Conservation (phyloP, 2,113 vertebrate genomes). For the Nematolebias whitei region DNA sequence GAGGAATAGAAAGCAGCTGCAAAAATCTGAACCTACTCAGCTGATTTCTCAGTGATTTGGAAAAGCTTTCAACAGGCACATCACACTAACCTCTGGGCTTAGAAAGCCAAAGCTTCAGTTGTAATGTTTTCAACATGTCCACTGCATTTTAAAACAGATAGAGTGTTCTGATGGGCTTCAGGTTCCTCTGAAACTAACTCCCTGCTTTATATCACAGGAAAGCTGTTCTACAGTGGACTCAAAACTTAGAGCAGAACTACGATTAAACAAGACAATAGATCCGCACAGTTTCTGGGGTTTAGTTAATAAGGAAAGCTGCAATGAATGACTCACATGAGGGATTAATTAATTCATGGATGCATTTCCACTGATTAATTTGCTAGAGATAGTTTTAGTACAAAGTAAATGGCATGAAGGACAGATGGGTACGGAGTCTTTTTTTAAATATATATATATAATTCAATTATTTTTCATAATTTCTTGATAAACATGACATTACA, state of each 20-base stretch:
- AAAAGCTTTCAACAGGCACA: constrained; percentile 71
- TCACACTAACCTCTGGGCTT: constrained; percentile 59
- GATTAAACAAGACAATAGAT: constrained; percentile 34
- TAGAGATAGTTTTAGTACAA: constrained; percentile 77
- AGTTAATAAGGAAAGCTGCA: constrained; percentile 55
- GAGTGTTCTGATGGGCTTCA: constrained; percentile 33
- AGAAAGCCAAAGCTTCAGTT: constrained; percentile 45
- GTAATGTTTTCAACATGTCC: constrained; percentile 67
- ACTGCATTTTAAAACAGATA: constrained; percentile 47
- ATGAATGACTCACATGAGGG: constrained; percentile 61
- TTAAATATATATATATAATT: too few relatives aligned
- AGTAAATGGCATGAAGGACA: constrained; percentile 42
- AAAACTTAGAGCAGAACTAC: constrained; percentile 12
- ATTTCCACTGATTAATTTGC: constrained; percentile 78
- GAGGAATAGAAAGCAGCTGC: constrained; percentile 81
- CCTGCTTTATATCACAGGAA: not conserved
- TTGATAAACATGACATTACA: constrained; percentile 9
- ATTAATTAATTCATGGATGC: constrained; percentile 79
- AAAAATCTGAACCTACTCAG: constrained; percentile 62
- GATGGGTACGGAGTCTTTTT: constrained; percentile 39
- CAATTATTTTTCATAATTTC: too few relatives aligned
- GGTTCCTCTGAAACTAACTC: constrained; percentile 10
- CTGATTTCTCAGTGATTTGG: constrained; percentile 68
- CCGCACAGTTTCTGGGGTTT: constrained; percentile 57
- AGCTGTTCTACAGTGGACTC: constrained; percentile 1